phyloP scores from a whole-genome alignment of 1,140 invertebrate genomes.

The Diorhabda elongata region DNA sequence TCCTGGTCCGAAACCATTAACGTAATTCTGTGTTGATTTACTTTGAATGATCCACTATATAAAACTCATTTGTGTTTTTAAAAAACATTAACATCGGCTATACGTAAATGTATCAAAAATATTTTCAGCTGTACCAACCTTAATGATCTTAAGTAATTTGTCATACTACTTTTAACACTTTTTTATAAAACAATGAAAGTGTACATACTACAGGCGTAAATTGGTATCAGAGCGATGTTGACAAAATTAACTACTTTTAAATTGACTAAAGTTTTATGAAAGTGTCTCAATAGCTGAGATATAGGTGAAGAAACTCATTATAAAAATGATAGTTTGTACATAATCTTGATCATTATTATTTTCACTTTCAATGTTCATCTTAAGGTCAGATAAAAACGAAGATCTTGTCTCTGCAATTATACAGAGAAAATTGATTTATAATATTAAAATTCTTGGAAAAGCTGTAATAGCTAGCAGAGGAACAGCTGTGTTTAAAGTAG shows the following conservation, averaged over 20 bases:
- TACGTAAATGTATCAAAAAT: not conserved
- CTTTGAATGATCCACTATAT: conserved; percentile 19
- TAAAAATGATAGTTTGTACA: not conserved
- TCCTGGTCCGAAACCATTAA: conserved; percentile 40
- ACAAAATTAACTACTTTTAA: not conserved
- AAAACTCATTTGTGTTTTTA: conserved; percentile 3
- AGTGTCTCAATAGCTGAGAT: not conserved
- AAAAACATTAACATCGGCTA: not conserved
- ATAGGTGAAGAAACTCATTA: not conserved
- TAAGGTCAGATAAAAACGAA: not conserved
- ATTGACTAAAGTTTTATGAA: not conserved
- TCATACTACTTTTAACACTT: conserved; percentile 1
- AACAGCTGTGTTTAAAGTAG: too few species aligned
- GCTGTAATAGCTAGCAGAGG: too few species aligned
- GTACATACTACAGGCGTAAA: not conserved
- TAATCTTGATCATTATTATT: not conserved
- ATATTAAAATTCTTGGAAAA: too few species aligned
- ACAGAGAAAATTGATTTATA: not conserved
- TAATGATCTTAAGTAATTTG: not conserved
- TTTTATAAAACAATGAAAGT: not conserved
- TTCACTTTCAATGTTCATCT: not conserved
- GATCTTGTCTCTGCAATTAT: not conserved
- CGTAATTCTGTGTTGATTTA: conserved; percentile 43
- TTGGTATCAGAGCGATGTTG: not conserved
- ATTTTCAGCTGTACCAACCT: not conserved